Conservation (phyloP, 2,888 invertebrate genomes). For the Oligia strigilis region DNA sequence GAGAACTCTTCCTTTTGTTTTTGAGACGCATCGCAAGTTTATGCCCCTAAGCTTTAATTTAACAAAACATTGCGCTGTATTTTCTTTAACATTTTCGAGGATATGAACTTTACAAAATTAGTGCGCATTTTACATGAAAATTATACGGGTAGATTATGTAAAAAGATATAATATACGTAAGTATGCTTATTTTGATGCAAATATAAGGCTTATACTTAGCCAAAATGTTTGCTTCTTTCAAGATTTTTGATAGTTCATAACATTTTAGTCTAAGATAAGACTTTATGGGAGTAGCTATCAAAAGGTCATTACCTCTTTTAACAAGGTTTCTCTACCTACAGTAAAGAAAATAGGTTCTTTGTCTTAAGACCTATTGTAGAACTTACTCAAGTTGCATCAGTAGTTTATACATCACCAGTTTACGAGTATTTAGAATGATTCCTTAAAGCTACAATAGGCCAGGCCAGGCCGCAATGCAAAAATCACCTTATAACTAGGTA, state of each 20-base stretch:
- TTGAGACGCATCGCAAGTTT: slow-evolving; percentile 36
- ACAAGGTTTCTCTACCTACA: background rate
- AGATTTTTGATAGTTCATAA: slow-evolving; percentile 33
- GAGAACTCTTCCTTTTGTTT: slow-evolving; percentile 33
- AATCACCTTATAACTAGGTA: no score
- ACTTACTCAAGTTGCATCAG: no score
- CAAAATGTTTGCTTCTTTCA: background rate
- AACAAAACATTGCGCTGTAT: slow-evolving; percentile 54
- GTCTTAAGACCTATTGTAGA: background rate
- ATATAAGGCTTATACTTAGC: background rate
- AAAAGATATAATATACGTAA: slow-evolving; percentile 34
- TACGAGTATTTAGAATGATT: no score
- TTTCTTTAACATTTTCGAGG: slow-evolving; percentile 52
- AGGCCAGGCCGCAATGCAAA: no score
- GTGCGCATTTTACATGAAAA: slow-evolving; percentile 44
- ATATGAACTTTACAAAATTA: slow-evolving; percentile 49
- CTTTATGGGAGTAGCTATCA: background rate
- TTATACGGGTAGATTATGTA: slow-evolving; percentile 39
- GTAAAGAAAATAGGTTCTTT: background rate
- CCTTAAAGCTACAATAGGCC: no score
- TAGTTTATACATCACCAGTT: no score
- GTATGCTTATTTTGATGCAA: slow-evolving; percentile 43
- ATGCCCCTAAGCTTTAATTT: slow-evolving; percentile 54
- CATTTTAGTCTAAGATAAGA: slow-evolving; percentile 27
- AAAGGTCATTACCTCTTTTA: background rate